Base-by-base conservation (phyloP, 2,797 vertebrate species). In the Spizella passerina region DNA sequence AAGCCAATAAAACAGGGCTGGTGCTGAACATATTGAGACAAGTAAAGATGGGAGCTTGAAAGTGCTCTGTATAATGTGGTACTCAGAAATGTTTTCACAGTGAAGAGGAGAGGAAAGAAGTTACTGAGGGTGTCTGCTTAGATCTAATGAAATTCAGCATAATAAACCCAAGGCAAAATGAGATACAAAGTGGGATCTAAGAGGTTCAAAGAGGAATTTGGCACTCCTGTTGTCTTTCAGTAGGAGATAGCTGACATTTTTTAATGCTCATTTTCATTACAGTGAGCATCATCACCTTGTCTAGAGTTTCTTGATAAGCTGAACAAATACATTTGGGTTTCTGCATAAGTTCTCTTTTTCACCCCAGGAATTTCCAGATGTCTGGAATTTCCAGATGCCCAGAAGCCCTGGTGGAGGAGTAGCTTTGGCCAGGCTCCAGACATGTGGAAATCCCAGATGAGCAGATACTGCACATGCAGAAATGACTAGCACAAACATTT, bases 321-420 rank as follows among this genome's bases (percentile, higher is more conserved):
- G 38, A 21, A 30, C 41, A 55, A 26, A 21, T 39, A 20, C 12
- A 41, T 66, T 9, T 59, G 27, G 9, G 5, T 57, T 86, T 90
- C 77, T 38, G 24, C 14, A 10, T 53, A 36, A 57, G 7, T 68
- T 71, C 10, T 72, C 24, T 63, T 84, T 91, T 69, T 78, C 15
- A 65, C 7, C 39, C 12, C 18, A 69, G 38, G 70, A 90, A 53
- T 43, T 63, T 52, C 13, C 22, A 39, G 18, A 46, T 55, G 10
- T 77, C 50, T 52, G 47, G 66, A 82, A 80, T 87, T 91, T 91
- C 61, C 82, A 65, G 50, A 57, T 86, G 53, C 72, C 55, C 50
- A 60, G 53, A n/a, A 75, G 16, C 13, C 17, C 23, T 46, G 56
- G 41, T 34, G 13, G 56, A 87, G 30, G 10, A 82, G 22, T 39